Percentiles rank a stretch among this genome's conserved stretches.
Evolutionary conservation across 2,113 vertebrate genomes (phyloP).

Genomic region (Melospiza georgiana): DNA sequence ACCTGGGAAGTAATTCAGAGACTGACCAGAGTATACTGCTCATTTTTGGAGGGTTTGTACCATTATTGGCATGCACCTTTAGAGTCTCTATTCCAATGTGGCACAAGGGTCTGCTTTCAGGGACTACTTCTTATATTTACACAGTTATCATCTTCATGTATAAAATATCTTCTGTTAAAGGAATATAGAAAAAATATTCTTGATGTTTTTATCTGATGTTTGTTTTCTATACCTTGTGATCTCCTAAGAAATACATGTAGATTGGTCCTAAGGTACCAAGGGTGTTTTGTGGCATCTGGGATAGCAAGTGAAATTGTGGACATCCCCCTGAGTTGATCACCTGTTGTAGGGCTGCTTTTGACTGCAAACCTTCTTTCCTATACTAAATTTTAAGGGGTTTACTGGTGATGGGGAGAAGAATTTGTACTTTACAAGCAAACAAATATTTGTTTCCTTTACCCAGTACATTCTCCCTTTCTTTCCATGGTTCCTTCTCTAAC

Average conservation of each 20-base stretch:
- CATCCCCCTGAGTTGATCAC: not conserved
- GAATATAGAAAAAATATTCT: not conserved
- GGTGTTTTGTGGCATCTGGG: not conserved
- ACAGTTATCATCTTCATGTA: not conserved
- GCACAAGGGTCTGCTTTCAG: not conserved
- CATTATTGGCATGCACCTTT: not conserved
- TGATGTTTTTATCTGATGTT: too few species aligned
- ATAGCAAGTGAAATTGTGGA: not conserved
- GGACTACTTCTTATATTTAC: not conserved
- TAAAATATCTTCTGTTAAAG: not conserved
- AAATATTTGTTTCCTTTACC: not conserved
- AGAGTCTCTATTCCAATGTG: not conserved
- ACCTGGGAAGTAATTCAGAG: not conserved
- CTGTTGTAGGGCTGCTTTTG: not conserved
- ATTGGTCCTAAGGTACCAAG: not conserved
- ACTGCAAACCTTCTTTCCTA: not conserved
- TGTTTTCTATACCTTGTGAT: not conserved
- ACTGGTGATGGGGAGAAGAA: not conserved
- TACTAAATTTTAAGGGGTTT: not conserved
- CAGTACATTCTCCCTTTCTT: fast-evolving
- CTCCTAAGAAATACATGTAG: not conserved
- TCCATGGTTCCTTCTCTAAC: not conserved
- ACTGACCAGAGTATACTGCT: not conserved
- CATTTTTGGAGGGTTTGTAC: not conserved
- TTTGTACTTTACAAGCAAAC: not conserved